Base-by-base conservation (phyloP, 1,140 invertebrate genomes). In the Pseudobourletiella spinata region DNA sequence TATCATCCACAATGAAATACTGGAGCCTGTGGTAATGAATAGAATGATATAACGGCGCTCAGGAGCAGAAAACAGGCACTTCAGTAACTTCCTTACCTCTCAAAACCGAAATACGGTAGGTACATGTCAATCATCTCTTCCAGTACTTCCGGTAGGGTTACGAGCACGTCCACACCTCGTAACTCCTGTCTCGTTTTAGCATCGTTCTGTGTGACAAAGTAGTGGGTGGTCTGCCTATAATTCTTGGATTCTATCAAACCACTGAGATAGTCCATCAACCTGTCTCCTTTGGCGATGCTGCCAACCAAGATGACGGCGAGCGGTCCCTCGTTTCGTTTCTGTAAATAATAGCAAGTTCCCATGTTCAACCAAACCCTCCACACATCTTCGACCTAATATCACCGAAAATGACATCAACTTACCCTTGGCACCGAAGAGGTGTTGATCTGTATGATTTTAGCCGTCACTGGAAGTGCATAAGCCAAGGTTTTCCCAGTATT, bases 1-100 rank as follows among this genome's bases (percentile, higher is more conserved):
- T 48, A 54, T 61, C 48, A 20, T 61, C 59, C n/a, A 61, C 14
- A 2, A 52, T 32, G 2, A 61, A 61, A 26, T 54, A 54, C 0
- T 24, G 28, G 1, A 61, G 18, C n/a, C 59, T 61, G 20, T 30
- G n/a, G n/a, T 35, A 39, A 42, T n/a, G 2, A 26, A 59, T 50
- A 59, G 15, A 32, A 4, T 28, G 18, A 32, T 20, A 16, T 58
- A 43, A 26, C 20, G 8, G 18, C 8, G n/a, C 2, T 57, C 26
- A 25, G 16, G 3, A 6, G 4, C 20, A 26, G 3, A 43, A 14
- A 2, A 57, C 44, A 11, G 14, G 11, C 25, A 28, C 26, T 59
- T 28, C 22, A 59, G 48, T 28, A 3, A 48, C 28, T 48, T 15
- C 6, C 35, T 1, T 16, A 60, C 58, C 58, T 51, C 16, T 60